A percentile compares a stretch with the other conserved stretches of the same genome.
These are phyloP conservation scores for Thaleichthys pacificus DNA, from an alignment of 2,797 vertebrate species.

Conservation along the genomic window DNA sequence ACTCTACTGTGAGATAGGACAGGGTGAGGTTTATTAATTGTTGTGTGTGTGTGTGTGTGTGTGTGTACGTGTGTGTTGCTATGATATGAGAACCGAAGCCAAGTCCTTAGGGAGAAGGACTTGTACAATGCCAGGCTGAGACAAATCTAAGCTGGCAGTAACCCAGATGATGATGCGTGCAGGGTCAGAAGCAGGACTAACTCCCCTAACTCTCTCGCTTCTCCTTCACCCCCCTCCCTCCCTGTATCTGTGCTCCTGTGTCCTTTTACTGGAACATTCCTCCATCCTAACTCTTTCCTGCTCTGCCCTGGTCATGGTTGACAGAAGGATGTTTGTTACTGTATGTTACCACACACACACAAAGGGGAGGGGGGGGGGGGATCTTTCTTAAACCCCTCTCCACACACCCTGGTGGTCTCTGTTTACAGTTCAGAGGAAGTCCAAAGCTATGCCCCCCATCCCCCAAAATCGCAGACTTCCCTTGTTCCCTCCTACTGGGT, in stretches of 20 bases:
- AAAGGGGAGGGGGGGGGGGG: not conserved
- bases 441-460: no score
- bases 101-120: not conserved
- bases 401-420: slow-evolving; percentile 38
- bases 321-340: not conserved
- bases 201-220: no score
- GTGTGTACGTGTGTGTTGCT: not conserved
- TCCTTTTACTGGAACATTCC: not conserved
- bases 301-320: not conserved
- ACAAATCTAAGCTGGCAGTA: slow-evolving; percentile 1
- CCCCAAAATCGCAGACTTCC: slow-evolving; percentile 65
- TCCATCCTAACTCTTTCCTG: not conserved
- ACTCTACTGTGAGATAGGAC: no score
- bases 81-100: not conserved
- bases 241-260: not conserved
- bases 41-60: no score
- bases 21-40: no score
- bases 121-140: slow-evolving; percentile 1
- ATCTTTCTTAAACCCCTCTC: not conserved
- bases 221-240: no score
- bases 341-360: slow-evolving; percentile 25
- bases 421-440: no score
- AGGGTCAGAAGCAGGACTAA: not conserved
- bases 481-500: slow-evolving; percentile 45
- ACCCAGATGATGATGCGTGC: not conserved